Percentiles rank a stretch among this genome's conserved stretches.
These are phyloP conservation scores for Hirundichthys speculiger DNA, from an alignment of 2,113 vertebrate species.

Conservation along the genomic window DNA sequence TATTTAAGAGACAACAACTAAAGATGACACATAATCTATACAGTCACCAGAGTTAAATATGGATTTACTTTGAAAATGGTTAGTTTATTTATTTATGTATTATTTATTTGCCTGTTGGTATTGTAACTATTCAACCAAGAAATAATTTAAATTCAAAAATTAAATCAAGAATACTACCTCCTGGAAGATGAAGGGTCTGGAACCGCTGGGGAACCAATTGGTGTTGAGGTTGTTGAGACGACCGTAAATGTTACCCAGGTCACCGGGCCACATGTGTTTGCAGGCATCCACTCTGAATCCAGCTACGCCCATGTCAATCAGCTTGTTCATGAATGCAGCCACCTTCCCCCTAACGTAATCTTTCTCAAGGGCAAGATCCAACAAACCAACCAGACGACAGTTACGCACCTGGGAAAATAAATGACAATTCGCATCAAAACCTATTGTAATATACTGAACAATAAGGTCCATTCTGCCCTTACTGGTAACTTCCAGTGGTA, in stretches of 20 bases:
- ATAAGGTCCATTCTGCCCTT: too few relatives aligned
- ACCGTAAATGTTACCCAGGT: constrained; percentile 76
- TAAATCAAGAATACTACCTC: too few relatives aligned
- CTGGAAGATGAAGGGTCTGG: constrained; percentile 89
- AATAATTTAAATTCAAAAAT: too few relatives aligned
- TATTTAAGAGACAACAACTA: too few relatives aligned
- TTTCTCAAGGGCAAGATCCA: constrained; percentile 90
- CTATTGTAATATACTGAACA: too few relatives aligned
- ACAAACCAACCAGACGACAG: constrained; percentile 85
- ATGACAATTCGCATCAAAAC: not conserved
- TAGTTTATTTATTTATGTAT: too few relatives aligned
- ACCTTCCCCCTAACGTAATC: constrained; percentile 84
- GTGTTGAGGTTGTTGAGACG: constrained; percentile 83
- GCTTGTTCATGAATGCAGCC: constrained; percentile 83
- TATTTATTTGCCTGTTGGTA: too few relatives aligned
- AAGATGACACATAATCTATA: too few relatives aligned
- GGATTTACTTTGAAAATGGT: too few relatives aligned
- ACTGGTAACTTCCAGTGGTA: too few relatives aligned
- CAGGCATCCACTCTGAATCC: constrained; percentile 92
- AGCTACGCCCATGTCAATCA: constrained; percentile 88
- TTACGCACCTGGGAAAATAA: constrained; percentile 86
- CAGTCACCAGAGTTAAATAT: too few relatives aligned
- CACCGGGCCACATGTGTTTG: constrained; percentile 96
- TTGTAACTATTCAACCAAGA: too few relatives aligned
- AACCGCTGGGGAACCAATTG: constrained; percentile 82